Evolutionary conservation across 2,888 invertebrate species (phyloP).

Genomic region (Pteria penguin): DNA sequence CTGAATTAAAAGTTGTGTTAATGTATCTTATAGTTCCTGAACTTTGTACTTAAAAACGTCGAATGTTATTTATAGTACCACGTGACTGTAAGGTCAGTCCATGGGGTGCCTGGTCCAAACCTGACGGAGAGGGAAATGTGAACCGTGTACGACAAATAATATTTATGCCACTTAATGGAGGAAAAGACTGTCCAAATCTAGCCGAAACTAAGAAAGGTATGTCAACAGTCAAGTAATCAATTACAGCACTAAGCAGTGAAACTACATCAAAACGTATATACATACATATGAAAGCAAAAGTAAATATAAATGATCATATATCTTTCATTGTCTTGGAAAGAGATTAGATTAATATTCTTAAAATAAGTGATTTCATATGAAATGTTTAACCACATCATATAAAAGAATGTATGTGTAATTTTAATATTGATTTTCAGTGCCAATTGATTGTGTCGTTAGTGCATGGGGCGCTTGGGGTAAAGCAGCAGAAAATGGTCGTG

Average conservation of each 20-base stretch:
- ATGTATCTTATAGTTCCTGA: no score
- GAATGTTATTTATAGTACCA: slow-evolving; percentile 13
- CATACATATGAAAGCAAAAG: no score
- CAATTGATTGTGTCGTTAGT: slow-evolving; percentile 17
- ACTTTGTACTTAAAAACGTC: no score
- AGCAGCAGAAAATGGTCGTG: not conserved
- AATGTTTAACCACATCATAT: no score
- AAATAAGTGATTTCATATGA: no score
- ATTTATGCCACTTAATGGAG: not conserved
- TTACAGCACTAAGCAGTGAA: not conserved
- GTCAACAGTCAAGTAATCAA: no score
- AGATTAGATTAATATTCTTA: no score
- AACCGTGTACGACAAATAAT: not conserved
- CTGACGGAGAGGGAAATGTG: not conserved
- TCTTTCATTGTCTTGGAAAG: no score
- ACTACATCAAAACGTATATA: no score
- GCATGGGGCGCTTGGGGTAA: slow-evolving; percentile 7
- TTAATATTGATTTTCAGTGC: slow-evolving; percentile 11
- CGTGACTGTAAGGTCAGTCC: slow-evolving; percentile 6
- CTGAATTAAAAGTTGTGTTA: no score
- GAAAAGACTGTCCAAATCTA: slow-evolving; percentile 14
- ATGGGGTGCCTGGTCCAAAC: slow-evolving; percentile 9
- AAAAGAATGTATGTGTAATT: no score
- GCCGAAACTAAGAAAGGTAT: slow-evolving; percentile 15
- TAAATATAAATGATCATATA: no score